Percentiles rank a stretch among this genome's conserved stretches.
Conservation (phyloP, 2,888 invertebrate genomes). For the Eupithecia centaureata region DNA sequence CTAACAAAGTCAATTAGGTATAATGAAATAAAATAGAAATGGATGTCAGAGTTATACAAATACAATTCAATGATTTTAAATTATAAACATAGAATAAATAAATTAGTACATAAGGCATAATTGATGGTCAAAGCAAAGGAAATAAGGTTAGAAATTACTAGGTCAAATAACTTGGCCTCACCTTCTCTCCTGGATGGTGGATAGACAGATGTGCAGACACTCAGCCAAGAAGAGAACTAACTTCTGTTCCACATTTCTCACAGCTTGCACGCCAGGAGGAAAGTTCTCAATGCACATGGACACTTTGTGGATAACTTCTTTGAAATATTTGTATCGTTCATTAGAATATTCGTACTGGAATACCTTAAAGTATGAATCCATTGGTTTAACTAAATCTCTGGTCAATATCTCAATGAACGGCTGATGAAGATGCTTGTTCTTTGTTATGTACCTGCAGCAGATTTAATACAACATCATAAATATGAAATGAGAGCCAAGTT, state of each 20-base stretch:
- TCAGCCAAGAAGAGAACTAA: slow-evolving; percentile 53
- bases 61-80: too few species aligned
- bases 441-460: slow-evolving; percentile 61
- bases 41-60: too few species aligned
- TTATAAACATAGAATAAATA: too few species aligned
- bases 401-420: slow-evolving; percentile 56
- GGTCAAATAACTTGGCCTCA: too few species aligned
- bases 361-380: slow-evolving; percentile 14
- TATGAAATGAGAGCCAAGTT: too few species aligned
- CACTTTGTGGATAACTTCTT: slow-evolving; percentile 56
- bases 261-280: slow-evolving; percentile 57
- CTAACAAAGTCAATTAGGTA: too few species aligned
- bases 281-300: slow-evolving; percentile 69
- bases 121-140: too few species aligned
- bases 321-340: slow-evolving; percentile 36
- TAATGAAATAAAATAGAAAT: too few species aligned
- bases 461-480: too few species aligned
- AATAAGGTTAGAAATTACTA: too few species aligned
- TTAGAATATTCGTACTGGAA: too few species aligned
- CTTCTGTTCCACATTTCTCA: slow-evolving; percentile 51
- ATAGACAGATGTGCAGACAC: slow-evolving; percentile 53
- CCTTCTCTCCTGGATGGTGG: neutral
- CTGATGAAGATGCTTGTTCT: slow-evolving; percentile 53
- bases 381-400: slow-evolving; percentile 46
- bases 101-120: too few species aligned